Conservation (phyloP, 2,888 invertebrate genomes). For the Cremastinae sp. region DNA sequence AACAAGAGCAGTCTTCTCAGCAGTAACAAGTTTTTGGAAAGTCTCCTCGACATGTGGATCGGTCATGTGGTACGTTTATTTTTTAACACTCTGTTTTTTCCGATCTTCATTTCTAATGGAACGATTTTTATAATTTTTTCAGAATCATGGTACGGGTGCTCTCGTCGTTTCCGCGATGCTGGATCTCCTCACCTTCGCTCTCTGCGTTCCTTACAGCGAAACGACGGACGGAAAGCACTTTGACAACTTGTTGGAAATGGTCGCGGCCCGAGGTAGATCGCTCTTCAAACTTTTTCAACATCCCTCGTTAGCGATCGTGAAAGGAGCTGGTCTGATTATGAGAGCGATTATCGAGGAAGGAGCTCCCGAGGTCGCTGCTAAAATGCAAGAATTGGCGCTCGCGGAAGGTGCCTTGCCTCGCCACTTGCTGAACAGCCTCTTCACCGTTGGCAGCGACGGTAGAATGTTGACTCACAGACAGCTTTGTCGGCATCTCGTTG, state of each 20-base stretch:
- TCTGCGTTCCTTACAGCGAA: constrained; percentile 99
- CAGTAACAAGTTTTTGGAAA: constrained; percentile 94
- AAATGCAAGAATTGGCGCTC: constrained; percentile 97
- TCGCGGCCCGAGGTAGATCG: constrained; percentile 94
- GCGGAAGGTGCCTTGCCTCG: constrained; percentile 97
- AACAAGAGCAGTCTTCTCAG: constrained; percentile 98
- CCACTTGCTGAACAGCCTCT: constrained; percentile 95
- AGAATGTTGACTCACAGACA: constrained; percentile 92
- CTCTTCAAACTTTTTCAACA: constrained; percentile 97
- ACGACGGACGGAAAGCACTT: constrained; percentile 98
- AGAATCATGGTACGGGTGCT: constrained; percentile 96
- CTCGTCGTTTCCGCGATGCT: constrained; percentile 98
- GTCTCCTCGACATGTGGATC: constrained; percentile 96
- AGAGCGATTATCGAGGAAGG: constrained; percentile 99
- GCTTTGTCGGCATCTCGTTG: constrained; percentile 95
- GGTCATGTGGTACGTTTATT: constrained; percentile 90
- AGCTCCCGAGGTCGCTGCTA: constrained; percentile 92
- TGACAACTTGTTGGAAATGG: constrained; percentile 95
- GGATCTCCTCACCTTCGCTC: constrained; percentile 97
- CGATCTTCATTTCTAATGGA: neutral
- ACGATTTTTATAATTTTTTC: constrained; percentile 51
- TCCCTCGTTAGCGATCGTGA: constrained; percentile 98
- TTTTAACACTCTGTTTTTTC: neutral
- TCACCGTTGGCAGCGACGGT: constrained; percentile 90
- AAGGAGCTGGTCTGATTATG: constrained; percentile 98